These are phyloP conservation scores for Platichthys stellatus DNA, from an alignment of 2,113 vertebrate species.

Conservation along the genomic window DNA sequence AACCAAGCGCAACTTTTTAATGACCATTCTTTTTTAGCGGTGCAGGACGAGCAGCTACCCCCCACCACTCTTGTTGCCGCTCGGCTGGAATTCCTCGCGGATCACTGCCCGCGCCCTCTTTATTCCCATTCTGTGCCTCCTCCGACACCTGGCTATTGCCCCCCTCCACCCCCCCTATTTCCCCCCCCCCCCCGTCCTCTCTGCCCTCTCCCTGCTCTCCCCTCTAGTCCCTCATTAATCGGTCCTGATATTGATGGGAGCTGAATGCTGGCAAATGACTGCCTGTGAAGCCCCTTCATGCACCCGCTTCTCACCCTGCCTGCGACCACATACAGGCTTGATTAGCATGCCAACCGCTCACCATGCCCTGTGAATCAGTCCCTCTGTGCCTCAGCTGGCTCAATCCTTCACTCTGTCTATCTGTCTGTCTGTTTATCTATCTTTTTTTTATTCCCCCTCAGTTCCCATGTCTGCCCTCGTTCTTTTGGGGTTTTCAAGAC, in stretches of 20 bases:
- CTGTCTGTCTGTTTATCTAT: constrained; percentile 38
- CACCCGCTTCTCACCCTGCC: constrained; percentile 67
- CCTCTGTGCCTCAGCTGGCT: constrained; percentile 68
- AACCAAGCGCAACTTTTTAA: constrained; percentile 39
- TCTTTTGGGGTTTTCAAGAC: constrained; percentile 5
- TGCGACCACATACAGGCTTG: constrained; percentile 65
- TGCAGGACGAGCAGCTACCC: constrained; percentile 22
- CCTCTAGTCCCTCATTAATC: constrained; percentile 81
- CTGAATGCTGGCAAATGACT: constrained; percentile 81
- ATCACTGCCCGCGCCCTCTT: constrained; percentile 82
- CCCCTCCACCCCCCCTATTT: constrained; percentile 37
- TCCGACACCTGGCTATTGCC: constrained; percentile 79
- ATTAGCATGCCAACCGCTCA: constrained; percentile 79
- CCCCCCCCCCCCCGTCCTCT: constrained; percentile 45
- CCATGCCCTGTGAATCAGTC: constrained; percentile 60
- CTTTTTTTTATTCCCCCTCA: constrained; percentile 15
- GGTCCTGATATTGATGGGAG: constrained; percentile 85
- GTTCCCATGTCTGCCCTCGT: constrained; percentile 43
- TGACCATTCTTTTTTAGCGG: constrained; percentile 48
- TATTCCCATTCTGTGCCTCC: constrained; percentile 80
- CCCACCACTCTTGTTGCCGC: constrained; percentile 61
- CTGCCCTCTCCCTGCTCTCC: constrained; percentile 54
- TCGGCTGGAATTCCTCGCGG: constrained; percentile 80
- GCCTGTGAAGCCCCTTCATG: constrained; percentile 67
- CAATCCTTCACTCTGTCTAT: constrained; percentile 45